Percentiles rank a stretch among this genome's conserved stretches.
These are phyloP conservation scores for Drosophila kikkawai DNA, from an alignment of 1,140 invertebrate species.

Conservation along the genomic window DNA sequence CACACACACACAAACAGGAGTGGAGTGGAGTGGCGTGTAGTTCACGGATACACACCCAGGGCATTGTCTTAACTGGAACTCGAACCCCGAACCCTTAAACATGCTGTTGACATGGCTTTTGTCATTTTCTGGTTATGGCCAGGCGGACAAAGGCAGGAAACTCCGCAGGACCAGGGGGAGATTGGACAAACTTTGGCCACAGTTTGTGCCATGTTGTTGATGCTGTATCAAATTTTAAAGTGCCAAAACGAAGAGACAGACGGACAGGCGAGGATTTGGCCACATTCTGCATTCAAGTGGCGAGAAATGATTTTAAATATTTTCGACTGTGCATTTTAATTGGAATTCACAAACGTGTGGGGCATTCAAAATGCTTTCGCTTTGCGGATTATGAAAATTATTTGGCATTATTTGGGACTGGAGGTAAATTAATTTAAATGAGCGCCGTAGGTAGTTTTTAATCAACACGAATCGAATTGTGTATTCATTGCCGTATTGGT, in stretches of 20 bases:
- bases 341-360: conserved; percentile 22
- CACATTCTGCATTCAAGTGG: conserved; percentile 43
- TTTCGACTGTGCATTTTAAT: conserved; percentile 43
- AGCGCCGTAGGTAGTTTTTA: conserved; percentile 14
- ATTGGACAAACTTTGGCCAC: conserved; percentile 43
- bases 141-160: conserved; percentile 73
- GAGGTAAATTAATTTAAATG: conserved; percentile 50
- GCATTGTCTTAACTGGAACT: conserved; percentile 72
- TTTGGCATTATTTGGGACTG: not conserved
- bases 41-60: conserved; percentile 22
- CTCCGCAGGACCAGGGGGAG: not conserved
- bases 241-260: not conserved
- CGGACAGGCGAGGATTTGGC: conserved; percentile 3
- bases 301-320: conserved; percentile 53
- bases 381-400: conserved; percentile 41
- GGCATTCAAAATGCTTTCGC: conserved; percentile 24
- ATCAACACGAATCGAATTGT: conserved; percentile 11
- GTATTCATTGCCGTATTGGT: conserved; percentile 15
- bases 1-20: conserved; percentile 4
- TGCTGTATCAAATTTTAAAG: conserved; percentile 65
- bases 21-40: conserved; percentile 3
- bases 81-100: conserved; percentile 62
- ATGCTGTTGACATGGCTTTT: conserved; percentile 81
- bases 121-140: conserved; percentile 80
- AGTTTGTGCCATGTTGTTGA: conserved; percentile 66